Base-by-base conservation (phyloP, 2,888 invertebrate genomes). In the Corbicula japonica region DNA sequence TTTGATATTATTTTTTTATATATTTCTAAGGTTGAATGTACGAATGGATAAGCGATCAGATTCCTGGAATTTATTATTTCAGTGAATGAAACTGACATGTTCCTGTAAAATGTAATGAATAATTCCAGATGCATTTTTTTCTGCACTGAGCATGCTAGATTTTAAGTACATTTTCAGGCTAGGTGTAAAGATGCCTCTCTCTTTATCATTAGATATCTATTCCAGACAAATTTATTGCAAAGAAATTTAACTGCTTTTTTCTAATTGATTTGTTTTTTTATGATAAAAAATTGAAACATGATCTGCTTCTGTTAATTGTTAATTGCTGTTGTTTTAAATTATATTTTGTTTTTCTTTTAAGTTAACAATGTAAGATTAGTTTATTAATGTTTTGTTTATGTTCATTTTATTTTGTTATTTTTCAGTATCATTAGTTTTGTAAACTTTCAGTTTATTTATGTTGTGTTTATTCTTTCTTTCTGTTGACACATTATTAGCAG, bases 401-500 rank as follows among this genome's bases (percentile, higher is more conserved):
- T 52, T 52, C 26, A 46, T 38, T 41, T 23, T n/a, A 38, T 50
- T 52, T 28, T n/a, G 28, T 65, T 28, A 41, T 12, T 34, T 48
- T 41, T 41, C 38, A 61, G 61, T 58, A 41, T 56, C 30, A 23
- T 56, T 58, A 23, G 21, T 35, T 23, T 34, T 46, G 18, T 54
- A 41, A n/a, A 52, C 41, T 8, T 54, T 23, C 30, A 30, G n/a
- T 60, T 66, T 60, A 26, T 35, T 48, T 32, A 46, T 58, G 32
- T 26, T 54, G 12, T 60, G 46, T 46, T 62, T 58, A 46, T 61
- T 21, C 35, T 23, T 26, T 34, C 58, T 58, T 32, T 28, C 23
- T 56, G 26, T 41, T 61, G 12, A 12, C 61, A 26, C 54, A 30
- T 44, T 54, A 56, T 52, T 73, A 78, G 73, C 68, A 69, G 78